These are phyloP conservation scores for Dysidea cf. avara DNA, from an alignment of 37 sponge, comb jelly and placozoan genomes.

Conservation along the genomic window DNA sequence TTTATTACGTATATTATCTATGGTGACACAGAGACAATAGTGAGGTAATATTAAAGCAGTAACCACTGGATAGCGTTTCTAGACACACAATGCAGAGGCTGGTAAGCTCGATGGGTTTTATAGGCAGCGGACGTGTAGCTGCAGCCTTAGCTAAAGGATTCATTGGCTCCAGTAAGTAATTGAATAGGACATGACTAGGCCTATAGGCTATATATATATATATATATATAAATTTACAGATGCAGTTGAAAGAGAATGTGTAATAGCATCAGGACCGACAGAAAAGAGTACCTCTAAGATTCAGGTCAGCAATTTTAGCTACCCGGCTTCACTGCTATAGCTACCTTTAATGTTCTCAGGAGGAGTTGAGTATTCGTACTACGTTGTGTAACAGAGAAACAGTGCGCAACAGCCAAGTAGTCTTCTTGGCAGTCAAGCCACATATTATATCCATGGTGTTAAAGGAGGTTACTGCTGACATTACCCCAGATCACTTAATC, in stretches of 20 bases:
- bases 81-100: no score
- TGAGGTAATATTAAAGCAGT: no score
- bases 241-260: no score
- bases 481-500: constrained; percentile 68
- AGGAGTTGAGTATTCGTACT: constrained; percentile 63
- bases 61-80: no score
- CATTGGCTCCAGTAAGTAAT: constrained; percentile 58
- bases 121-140: constrained; percentile 91
- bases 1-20: no score
- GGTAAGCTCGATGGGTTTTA: constrained; percentile 87
- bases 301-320: no score
- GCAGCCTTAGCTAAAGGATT: constrained; percentile 84
- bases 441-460: constrained; percentile 65
- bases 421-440: constrained; percentile 90
- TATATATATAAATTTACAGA: no score
- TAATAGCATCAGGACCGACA: constrained; percentile 47
- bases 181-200: no score
- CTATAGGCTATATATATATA: no score
- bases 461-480: constrained; percentile 59
- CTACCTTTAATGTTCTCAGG: no score
- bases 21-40: no score
- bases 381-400: constrained; percentile 64
- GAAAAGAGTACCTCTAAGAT: constrained; percentile 1
- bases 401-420: constrained; percentile 72
- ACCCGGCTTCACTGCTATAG: no score